A percentile compares a stretch with the other conserved stretches of the same genome.
Evolutionary conservation across 35 echinoderm and acorn worm species (phyloP).

Genomic region (Apostichopus parvimensis): DNA sequence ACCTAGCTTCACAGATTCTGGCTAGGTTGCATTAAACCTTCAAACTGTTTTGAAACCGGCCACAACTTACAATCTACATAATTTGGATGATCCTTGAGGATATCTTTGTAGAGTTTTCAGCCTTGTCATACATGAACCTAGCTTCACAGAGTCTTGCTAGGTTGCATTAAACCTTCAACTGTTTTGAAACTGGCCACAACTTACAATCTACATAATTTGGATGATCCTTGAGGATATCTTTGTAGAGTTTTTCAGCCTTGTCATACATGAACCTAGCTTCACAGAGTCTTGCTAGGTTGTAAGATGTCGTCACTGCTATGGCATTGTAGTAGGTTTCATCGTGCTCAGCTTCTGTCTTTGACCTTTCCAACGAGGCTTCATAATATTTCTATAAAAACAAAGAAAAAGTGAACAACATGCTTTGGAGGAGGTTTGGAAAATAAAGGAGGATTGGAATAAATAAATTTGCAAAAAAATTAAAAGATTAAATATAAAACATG

Average conservation of each 20-base stretch:
- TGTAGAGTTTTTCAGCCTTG: constrained; percentile 90
- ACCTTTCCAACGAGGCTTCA: constrained; percentile 83
- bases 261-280: constrained; percentile 80
- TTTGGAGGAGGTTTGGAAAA: no score
- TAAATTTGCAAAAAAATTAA: no score
- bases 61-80: constrained; percentile 95
- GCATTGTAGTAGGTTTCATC: constrained; percentile 98
- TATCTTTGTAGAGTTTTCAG: constrained; percentile 89
- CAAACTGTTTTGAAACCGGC: not conserved
- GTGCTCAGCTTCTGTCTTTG: constrained; percentile 73
- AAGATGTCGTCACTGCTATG: constrained; percentile 93
- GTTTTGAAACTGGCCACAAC: constrained; percentile 3
- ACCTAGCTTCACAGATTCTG: not conserved
- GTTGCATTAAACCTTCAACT: constrained; percentile 37
- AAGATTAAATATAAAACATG: no score
- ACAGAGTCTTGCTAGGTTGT: constrained; percentile 87
- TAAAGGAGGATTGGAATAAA: no score
- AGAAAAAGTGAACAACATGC: not conserved
- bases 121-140: constrained; percentile 78
- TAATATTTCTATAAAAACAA: constrained; percentile 73
- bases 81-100: constrained; percentile 95
- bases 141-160: constrained; percentile 84
- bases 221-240: constrained; percentile 91
- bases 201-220: constrained; percentile 99
- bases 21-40: not conserved